Conservation (phyloP, 2,888 invertebrate genomes). For the Abscondita cerata region DNA sequence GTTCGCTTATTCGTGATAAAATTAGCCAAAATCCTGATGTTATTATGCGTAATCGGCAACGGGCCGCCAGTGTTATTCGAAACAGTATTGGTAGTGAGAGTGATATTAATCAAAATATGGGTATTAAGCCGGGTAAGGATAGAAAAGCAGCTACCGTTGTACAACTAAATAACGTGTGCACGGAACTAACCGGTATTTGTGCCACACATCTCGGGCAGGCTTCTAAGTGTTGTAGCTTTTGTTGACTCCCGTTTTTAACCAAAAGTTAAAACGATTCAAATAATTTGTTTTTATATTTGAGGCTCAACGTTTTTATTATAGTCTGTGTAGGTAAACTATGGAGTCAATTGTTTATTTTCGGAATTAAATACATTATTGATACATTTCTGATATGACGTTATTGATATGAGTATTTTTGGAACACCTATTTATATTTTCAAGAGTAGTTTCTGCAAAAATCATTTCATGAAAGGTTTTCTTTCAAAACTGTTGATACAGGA, state of each 20-base stretch:
- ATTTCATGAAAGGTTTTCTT: too few relatives aligned
- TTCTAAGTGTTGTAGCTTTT: slow-evolving; percentile 66
- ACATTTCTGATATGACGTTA: too few relatives aligned
- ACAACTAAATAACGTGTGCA: slow-evolving; percentile 58
- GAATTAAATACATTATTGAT: too few relatives aligned
- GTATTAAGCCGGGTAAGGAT: slow-evolving; percentile 42
- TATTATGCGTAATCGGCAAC: slow-evolving; percentile 56
- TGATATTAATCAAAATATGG: slow-evolving; percentile 64
- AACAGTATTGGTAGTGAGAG: slow-evolving; percentile 57
- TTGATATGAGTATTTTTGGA: too few relatives aligned
- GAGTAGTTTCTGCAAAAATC: too few relatives aligned
- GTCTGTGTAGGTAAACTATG: too few relatives aligned
- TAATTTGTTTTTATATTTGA: slow-evolving; percentile 11
- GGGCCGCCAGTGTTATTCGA: slow-evolving; percentile 58
- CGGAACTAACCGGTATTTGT: slow-evolving; percentile 61
- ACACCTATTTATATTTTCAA: too few relatives aligned
- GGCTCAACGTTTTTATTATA: too few relatives aligned
- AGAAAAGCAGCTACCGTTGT: slow-evolving; percentile 48
- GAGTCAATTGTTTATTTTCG: too few relatives aligned
- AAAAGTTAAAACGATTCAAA: slow-evolving; percentile 26
- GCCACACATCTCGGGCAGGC: slow-evolving; percentile 64
- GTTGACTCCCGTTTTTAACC: slow-evolving; percentile 56
- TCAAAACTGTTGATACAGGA: too few relatives aligned
- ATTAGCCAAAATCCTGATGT: slow-evolving; percentile 56
- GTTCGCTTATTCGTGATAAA: slow-evolving; percentile 65